phyloP scores from a whole-genome alignment of 2,797 vertebrate species.

The Pangasius krempfi region DNA sequence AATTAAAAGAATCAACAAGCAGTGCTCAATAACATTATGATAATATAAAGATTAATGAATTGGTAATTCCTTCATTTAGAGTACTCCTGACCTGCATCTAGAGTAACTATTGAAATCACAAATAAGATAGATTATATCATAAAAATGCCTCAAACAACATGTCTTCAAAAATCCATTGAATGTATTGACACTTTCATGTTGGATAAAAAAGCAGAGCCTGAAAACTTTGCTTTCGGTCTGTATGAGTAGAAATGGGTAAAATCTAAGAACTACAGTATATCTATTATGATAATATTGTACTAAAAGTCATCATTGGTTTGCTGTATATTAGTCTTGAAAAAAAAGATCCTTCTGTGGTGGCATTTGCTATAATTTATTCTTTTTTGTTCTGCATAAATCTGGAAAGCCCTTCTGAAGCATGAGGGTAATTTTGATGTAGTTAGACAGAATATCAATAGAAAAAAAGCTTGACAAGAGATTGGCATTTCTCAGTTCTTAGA shows the following conservation, averaged over 20 bases:
- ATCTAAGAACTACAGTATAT: neutral
- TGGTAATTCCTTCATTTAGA: neutral
- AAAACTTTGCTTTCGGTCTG: neutral
- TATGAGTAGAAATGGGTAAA: neutral
- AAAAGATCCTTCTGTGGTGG: too few relatives aligned
- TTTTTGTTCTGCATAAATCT: neutral
- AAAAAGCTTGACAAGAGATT: too few relatives aligned
- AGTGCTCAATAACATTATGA: neutral
- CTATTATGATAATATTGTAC: neutral
- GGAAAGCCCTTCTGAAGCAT: neutral
- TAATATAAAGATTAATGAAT: neutral
- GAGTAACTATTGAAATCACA: neutral
- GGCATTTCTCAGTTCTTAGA: too few relatives aligned
- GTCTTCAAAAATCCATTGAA: neutral
- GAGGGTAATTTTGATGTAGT: neutral
- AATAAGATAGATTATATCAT: neutral
- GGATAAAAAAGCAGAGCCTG: neutral
- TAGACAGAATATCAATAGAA: too few relatives aligned
- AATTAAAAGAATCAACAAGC: neutral
- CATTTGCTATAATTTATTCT: neutral
- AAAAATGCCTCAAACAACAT: neutral
- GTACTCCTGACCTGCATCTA: neutral
- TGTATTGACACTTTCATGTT: neutral
- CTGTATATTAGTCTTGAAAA: neutral
- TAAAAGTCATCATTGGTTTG: neutral